Conservation (phyloP, 2,888 invertebrate species). For the Opisthograptis luteolata region DNA sequence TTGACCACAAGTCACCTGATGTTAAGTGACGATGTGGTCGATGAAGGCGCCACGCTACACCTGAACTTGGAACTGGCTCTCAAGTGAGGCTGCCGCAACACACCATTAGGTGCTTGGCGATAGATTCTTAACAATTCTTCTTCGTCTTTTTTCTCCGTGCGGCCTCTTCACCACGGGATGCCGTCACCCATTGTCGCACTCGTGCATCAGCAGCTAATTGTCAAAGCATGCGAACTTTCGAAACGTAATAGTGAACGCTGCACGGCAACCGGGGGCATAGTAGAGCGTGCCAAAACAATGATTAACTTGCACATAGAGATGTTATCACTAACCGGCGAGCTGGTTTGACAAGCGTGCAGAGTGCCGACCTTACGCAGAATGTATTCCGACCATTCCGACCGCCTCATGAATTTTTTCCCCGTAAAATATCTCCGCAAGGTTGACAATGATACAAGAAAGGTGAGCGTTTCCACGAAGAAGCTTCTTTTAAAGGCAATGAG, state of each 20-base stretch:
- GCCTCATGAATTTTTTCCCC: slow-evolving; percentile 59
- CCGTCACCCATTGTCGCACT: neutral
- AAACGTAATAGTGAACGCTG: neutral
- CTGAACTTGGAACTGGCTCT: too few species aligned
- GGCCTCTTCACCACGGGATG: too few species aligned
- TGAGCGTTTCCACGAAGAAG: slow-evolving; percentile 51
- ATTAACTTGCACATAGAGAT: slow-evolving; percentile 34
- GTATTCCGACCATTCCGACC: slow-evolving; percentile 49
- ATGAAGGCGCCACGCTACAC: too few species aligned
- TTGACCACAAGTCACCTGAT: too few species aligned
- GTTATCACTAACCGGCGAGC: slow-evolving; percentile 35
- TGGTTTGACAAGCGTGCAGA: slow-evolving; percentile 35
- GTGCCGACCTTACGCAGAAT: slow-evolving; percentile 43
- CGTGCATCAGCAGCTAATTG: neutral
- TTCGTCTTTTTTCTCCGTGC: too few species aligned
- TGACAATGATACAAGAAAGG: slow-evolving; percentile 60
- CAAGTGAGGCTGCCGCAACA: too few species aligned
- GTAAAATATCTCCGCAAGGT: slow-evolving; percentile 58
- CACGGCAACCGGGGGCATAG: slow-evolving; percentile 4
- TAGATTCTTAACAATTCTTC: too few species aligned
- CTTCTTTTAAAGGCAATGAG: slow-evolving; percentile 53
- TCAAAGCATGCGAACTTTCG: neutral
- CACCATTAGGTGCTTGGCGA: too few species aligned
- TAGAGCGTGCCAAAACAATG: slow-evolving; percentile 36
- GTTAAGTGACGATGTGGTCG: too few species aligned